These are phyloP conservation scores for Neria commutata DNA, from an alignment of 2,888 invertebrate genomes.

Conservation along the genomic window DNA sequence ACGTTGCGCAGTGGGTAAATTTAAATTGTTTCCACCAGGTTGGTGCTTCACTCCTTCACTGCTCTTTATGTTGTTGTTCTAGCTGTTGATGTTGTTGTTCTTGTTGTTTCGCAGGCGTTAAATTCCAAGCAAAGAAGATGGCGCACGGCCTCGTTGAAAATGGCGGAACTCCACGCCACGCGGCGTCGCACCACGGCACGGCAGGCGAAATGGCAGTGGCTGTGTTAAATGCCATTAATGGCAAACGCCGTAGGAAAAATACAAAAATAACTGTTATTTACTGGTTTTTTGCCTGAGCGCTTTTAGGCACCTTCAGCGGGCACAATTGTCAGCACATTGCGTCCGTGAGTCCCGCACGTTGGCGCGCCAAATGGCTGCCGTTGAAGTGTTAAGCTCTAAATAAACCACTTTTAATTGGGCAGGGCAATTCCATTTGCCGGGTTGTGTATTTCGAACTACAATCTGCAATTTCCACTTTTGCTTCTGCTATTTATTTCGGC, in stretches of 20 bases:
- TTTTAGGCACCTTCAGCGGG: too few relatives aligned
- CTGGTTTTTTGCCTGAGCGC: neutral
- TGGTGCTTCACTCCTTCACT: neutral
- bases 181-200: too few relatives aligned
- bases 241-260: neutral
- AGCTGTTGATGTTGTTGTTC: neutral
- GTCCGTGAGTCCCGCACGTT: neutral
- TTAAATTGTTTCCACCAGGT: neutral
- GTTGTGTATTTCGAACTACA: too few relatives aligned
- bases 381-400: neutral
- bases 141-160: neutral
- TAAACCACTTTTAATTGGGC: too few relatives aligned
- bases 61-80: neutral
- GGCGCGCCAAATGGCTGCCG: neutral
- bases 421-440: too few relatives aligned
- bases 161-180: too few relatives aligned
- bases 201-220: neutral
- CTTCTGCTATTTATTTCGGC: too few relatives aligned
- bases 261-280: neutral
- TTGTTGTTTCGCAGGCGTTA: neutral
- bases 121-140: neutral
- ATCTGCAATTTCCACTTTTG: too few relatives aligned
- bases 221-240: constrained; percentile 3
- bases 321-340: neutral
- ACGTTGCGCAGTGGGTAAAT: neutral